phyloP scores from a whole-genome alignment of 1,140 invertebrate species.

The Lepidurus packardi region DNA sequence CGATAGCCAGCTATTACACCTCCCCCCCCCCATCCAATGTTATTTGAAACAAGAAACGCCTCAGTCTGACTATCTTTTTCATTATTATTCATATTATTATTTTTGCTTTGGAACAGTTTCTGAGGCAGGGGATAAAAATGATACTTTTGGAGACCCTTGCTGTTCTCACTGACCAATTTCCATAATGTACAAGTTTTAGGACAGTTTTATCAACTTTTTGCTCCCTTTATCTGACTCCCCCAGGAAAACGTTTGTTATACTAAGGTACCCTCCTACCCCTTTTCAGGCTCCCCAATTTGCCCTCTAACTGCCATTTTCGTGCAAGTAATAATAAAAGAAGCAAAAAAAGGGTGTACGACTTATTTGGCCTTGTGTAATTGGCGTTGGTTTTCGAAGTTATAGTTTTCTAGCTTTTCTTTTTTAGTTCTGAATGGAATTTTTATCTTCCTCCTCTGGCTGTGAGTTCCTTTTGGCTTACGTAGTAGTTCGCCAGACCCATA shows the following conservation, averaged over 20 bases:
- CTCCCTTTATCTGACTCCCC: neutral
- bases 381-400: neutral
- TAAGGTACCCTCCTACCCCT: neutral
- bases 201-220: neutral
- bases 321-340: constrained; percentile 16
- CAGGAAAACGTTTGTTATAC: constrained; percentile 8
- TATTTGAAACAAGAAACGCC: neutral
- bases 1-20: too few species aligned
- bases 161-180: constrained; percentile 21
- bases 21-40: neutral
- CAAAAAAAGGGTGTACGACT: neutral
- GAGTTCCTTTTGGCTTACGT: too few species aligned
- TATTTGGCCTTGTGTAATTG: neutral
- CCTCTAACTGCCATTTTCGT: constrained; percentile 15
- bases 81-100: neutral
- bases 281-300: neutral
- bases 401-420: neutral
- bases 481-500: too few species aligned
- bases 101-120: neutral
- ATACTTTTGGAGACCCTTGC: constrained; percentile 9
- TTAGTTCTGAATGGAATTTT: neutral
- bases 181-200: constrained; percentile 22
- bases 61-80: neutral
- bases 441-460: too few species aligned
- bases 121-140: neutral